Percentiles rank a stretch among this genome's conserved stretches.
phyloP scores from a whole-genome alignment of 2,888 invertebrate species.

The Onthophagus sagittarius region DNA sequence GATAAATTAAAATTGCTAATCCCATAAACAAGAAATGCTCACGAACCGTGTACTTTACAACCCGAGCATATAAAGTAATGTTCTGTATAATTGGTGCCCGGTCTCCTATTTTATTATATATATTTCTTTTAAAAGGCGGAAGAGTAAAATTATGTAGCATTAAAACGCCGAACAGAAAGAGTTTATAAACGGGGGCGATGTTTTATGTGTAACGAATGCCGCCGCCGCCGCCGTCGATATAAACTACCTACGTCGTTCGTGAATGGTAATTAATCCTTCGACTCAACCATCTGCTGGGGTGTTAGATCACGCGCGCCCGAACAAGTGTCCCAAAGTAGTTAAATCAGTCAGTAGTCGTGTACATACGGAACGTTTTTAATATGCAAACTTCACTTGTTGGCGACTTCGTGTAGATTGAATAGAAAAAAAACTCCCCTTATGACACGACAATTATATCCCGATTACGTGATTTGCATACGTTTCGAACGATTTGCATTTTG shows the following conservation, averaged over 20 bases:
- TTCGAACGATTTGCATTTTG: neutral
- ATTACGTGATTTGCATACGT: neutral
- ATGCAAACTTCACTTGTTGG: neutral
- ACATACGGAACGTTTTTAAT: neutral
- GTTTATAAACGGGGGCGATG: neutral
- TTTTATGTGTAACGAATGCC: neutral
- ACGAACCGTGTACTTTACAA: neutral
- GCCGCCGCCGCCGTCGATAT: neutral
- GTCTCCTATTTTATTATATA: neutral
- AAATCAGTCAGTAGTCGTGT: neutral
- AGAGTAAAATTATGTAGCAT: neutral
- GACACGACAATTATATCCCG: neutral
- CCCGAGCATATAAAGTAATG: neutral
- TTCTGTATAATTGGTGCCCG: neutral
- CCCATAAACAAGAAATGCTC: neutral
- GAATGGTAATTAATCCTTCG: neutral
- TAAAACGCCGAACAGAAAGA: neutral
- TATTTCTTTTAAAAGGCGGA: neutral
- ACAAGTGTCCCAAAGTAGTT: neutral
- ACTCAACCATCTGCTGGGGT: neutral
- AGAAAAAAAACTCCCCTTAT: neutral
- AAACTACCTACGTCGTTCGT: neutral
- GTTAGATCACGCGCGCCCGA: neutral
- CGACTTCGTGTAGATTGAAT: neutral
- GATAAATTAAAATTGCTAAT: neutral